These are phyloP conservation scores for Lasiurus cinereus DNA, from an alignment of 2,113 vertebrate species.

Conservation along the genomic window DNA sequence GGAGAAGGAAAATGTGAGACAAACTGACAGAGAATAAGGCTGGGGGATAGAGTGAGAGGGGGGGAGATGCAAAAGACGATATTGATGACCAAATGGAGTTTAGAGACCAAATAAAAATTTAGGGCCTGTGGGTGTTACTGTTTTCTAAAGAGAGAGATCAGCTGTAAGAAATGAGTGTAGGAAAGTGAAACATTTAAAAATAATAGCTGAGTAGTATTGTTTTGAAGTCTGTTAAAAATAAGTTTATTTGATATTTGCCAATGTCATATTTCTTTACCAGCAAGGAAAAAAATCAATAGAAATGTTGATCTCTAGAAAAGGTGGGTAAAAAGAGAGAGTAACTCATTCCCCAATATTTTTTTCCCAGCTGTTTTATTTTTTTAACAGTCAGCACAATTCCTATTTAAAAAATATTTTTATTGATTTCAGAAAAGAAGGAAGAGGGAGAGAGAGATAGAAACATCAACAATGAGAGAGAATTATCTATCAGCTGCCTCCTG, in stretches of 20 bases:
- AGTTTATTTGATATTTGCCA: conserved; percentile 32
- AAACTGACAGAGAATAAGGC: background rate
- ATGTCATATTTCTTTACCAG: conserved; percentile 26
- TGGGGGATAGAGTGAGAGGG: background rate
- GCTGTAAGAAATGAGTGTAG: conserved; percentile 69
- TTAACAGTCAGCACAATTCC: too few species aligned
- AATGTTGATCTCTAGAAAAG: conserved; percentile 37
- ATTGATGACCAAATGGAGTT: background rate
- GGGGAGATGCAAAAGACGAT: background rate
- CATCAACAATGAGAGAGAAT: too few species aligned
- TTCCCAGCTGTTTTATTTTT: too few species aligned
- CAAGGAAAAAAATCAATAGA: conserved; percentile 26
- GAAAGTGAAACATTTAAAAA: conserved; percentile 82
- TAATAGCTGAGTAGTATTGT: background rate
- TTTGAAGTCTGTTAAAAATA: conserved; percentile 35
- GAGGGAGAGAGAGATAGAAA: too few species aligned
- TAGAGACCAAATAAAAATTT: conserved; percentile 18
- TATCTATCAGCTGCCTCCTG: too few species aligned
- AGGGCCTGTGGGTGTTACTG: background rate
- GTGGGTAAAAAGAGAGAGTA: background rate
- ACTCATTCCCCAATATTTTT: background rate
- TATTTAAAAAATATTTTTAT: too few species aligned
- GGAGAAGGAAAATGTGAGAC: background rate
- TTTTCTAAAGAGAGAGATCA: conserved; percentile 14
- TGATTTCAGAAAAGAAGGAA: too few species aligned